Conservation (phyloP, 1,140 invertebrate genomes). For the Cherax destructor region DNA sequence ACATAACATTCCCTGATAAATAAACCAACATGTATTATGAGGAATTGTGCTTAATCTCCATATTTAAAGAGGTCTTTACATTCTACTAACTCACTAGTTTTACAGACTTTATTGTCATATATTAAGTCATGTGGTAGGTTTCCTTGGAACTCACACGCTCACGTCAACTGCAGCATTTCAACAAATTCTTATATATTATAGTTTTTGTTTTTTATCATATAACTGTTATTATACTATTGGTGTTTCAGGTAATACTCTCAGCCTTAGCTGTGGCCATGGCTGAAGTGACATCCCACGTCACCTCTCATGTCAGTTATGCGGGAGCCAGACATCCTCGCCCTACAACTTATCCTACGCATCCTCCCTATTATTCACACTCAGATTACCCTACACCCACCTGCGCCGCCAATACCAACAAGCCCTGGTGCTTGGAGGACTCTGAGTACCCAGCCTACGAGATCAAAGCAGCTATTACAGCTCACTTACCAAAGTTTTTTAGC, state of each 20-base stretch:
- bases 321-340: not conserved
- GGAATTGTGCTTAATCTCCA: too few relatives aligned
- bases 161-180: too few relatives aligned
- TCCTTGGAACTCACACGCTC: too few relatives aligned
- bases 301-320: not conserved
- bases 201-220: too few relatives aligned
- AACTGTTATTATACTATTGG: not conserved
- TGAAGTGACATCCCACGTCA: slow-evolving; percentile 34
- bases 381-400: slow-evolving; percentile 7
- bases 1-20: too few relatives aligned
- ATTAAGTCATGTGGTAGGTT: too few relatives aligned
- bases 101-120: too few relatives aligned
- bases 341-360: not conserved
- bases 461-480: slow-evolving; percentile 63
- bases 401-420: slow-evolving; percentile 47
- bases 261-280: slow-evolving; percentile 30
- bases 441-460: slow-evolving; percentile 71
- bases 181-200: too few relatives aligned
- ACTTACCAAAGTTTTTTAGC: slow-evolving; percentile 68
- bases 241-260: not conserved
- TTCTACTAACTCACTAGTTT: too few relatives aligned
- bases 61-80: too few relatives aligned
- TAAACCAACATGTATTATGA: too few relatives aligned
- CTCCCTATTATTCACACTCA: slow-evolving; percentile 40
- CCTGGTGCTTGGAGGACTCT: slow-evolving; percentile 69